A percentile compares a stretch with the other conserved stretches of the same genome.
These are phyloP conservation scores for Aythya baeri DNA, from an alignment of 2,113 vertebrate species.

Conservation along the genomic window DNA sequence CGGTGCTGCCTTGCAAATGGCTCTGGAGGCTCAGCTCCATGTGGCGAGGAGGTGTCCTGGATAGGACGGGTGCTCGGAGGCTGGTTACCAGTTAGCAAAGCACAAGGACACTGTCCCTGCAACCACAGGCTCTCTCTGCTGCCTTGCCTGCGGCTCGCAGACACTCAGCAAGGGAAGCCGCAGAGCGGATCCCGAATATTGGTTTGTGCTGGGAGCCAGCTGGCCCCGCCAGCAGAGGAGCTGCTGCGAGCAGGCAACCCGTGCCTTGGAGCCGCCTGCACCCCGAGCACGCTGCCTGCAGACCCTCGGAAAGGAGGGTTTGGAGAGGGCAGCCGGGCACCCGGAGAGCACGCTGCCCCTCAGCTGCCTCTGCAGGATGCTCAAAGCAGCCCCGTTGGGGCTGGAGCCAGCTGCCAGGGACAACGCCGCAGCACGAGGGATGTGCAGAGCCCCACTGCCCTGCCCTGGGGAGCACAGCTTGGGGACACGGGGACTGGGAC, in stretches of 20 bases:
- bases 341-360: background rate
- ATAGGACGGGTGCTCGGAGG: background rate
- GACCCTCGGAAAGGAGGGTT: too few relatives aligned
- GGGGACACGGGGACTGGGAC: background rate
- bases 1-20: background rate
- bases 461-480: background rate
- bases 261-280: background rate
- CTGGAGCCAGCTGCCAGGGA: background rate
- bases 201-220: background rate
- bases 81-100: background rate
- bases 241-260: background rate
- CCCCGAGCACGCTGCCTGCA: background rate
- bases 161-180: background rate
- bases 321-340: too few relatives aligned
- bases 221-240: background rate
- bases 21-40: background rate
- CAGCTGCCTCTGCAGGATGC: background rate
- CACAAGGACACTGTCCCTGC: background rate
- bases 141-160: background rate
- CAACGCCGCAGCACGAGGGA: background rate
- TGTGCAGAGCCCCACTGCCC: background rate
- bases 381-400: background rate
- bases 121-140: conserved; percentile 14
- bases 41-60: background rate
- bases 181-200: background rate